A percentile compares a stretch with the other conserved stretches of the same genome.
Evolutionary conservation across 2,113 vertebrate species (phyloP).

Genomic region (Calidris pugnax): DNA sequence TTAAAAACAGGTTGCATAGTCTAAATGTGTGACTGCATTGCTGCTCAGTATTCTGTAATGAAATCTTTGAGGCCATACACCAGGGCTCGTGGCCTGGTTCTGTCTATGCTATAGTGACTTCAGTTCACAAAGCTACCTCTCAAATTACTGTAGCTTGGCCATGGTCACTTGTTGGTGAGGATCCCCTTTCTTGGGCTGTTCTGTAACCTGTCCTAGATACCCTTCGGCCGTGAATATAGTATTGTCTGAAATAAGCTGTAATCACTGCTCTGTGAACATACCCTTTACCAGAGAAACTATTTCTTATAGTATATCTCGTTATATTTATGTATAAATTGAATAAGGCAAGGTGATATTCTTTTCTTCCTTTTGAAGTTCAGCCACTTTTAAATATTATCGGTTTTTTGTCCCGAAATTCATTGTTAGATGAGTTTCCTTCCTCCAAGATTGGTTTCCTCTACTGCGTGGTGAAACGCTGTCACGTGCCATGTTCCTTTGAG

Average conservation of each 20-base stretch:
- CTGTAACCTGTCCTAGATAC: neutral
- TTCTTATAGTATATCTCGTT: neutral
- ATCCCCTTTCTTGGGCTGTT: neutral
- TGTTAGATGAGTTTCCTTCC: neutral
- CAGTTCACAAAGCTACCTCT: neutral
- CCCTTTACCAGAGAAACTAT: neutral
- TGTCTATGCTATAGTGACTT: neutral
- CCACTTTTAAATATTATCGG: neutral
- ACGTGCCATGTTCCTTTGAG: neutral
- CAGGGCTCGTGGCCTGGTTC: fast-evolving
- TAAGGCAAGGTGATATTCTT: neutral
- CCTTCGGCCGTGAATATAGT: neutral
- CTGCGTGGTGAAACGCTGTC: neutral
- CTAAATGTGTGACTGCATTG: neutral
- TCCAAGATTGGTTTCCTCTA: neutral
- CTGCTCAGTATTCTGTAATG: neutral
- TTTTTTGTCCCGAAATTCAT: neutral
- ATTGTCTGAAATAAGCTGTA: neutral
- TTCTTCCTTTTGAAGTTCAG: neutral
- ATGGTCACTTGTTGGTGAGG: neutral
- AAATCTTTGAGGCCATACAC: neutral
- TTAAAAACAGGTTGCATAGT: neutral
- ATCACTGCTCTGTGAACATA: neutral
- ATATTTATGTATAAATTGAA: neutral
- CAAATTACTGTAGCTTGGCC: neutral